Percentiles rank a stretch among this genome's conserved stretches.
Evolutionary conservation across 37 sponge, comb jelly and placozoan genomes (phyloP).

Genomic region (Spongilla lacustris): DNA sequence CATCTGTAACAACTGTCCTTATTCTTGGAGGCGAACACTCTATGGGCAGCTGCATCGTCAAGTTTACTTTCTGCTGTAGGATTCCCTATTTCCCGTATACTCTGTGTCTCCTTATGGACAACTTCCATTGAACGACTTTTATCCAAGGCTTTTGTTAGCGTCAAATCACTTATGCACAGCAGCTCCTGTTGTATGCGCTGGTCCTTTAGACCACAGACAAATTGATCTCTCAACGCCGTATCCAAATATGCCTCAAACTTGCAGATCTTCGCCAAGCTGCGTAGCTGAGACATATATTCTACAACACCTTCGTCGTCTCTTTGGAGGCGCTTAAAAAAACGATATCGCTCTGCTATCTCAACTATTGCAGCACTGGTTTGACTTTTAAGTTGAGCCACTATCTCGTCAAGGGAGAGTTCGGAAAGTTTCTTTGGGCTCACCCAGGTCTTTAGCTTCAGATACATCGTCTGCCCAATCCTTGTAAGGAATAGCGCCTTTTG

Average conservation of each 20-base stretch:
- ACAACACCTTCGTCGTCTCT: not conserved
- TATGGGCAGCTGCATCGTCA: not conserved
- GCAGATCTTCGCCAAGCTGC: not conserved
- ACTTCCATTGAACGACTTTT: too few species aligned
- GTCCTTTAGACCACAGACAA: slow-evolving; percentile 4
- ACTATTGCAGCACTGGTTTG: not conserved
- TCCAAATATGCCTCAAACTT: not conserved
- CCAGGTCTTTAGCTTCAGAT: too few species aligned
- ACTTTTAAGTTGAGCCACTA: too few species aligned
- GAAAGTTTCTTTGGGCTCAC: too few species aligned
- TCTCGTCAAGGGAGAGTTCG: too few species aligned
- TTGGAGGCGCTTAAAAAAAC: not conserved
- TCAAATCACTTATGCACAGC: not conserved
- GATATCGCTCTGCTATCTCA: not conserved
- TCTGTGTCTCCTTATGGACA: not conserved
- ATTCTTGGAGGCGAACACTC: not conserved
- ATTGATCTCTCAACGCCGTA: not conserved
- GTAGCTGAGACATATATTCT: not conserved
- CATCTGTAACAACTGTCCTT: slow-evolving; percentile 1
- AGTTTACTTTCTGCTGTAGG: not conserved
- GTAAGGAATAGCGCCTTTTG: too few species aligned
- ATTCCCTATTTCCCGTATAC: not conserved
- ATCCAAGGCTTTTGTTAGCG: not conserved
- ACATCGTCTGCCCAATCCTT: too few species aligned
- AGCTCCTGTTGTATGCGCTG: slow-evolving; percentile 8